Evolutionary conservation across 2,888 invertebrate species (phyloP).

Genomic region (Dexiosoma caninum): DNA sequence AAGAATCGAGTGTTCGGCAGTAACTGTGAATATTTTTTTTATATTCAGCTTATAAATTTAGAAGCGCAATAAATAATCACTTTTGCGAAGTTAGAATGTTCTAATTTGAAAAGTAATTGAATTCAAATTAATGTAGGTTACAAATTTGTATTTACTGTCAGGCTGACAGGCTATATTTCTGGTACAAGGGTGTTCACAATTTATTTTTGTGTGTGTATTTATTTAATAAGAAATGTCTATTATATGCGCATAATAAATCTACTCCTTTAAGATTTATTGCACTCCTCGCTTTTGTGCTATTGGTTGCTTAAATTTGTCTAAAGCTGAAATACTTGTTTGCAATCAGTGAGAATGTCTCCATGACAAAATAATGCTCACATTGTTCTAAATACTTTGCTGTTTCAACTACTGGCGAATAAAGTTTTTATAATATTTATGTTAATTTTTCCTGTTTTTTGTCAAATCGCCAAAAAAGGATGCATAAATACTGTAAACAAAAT

Average conservation of each 20-base stretch:
- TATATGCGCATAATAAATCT: background rate
- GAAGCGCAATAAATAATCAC: no score
- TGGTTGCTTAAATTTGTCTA: background rate
- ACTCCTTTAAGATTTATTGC: background rate
- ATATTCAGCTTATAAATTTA: no score
- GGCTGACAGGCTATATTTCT: no score
- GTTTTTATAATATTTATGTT: conserved; percentile 14
- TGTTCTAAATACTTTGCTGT: background rate
- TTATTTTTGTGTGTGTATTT: background rate
- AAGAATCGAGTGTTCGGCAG: no score
- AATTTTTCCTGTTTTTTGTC: conserved; percentile 31
- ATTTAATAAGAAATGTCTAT: background rate
- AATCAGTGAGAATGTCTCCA: background rate
- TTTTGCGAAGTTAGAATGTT: no score
- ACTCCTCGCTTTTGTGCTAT: background rate
- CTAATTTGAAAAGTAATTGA: no score
- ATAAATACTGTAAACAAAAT: conserved; percentile 13
- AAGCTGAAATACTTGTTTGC: background rate
- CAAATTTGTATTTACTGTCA: no score
- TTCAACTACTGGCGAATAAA: background rate
- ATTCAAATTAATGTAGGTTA: no score
- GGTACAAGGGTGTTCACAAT: no score
- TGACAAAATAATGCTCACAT: background rate
- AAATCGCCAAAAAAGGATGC: conserved; percentile 45
- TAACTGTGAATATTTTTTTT: no score